These are phyloP conservation scores for Rallus limicola DNA, from an alignment of 2,113 vertebrate genomes.

Conservation along the genomic window DNA sequence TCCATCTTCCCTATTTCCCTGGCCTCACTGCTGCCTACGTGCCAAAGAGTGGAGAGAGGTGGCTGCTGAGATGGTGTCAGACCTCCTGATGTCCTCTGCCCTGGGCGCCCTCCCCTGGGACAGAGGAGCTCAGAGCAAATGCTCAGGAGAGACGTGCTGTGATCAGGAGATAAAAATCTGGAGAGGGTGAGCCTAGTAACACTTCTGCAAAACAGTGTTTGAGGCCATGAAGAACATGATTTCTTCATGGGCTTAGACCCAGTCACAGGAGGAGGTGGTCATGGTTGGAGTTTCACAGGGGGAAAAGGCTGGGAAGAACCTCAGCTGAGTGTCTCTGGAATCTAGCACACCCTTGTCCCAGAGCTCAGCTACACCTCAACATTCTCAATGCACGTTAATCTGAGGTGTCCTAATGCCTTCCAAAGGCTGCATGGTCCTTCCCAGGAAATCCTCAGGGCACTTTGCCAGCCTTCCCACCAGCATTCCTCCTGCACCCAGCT, in stretches of 20 bases:
- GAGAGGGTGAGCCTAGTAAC: not conserved
- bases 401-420: not conserved
- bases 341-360: not conserved
- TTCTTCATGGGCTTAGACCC: not conserved
- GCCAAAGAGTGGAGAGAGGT: not conserved
- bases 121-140: not conserved
- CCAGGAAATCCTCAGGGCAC: not conserved
- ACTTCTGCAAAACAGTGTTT: not conserved
- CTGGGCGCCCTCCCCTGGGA: not conserved
- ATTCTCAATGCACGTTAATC: not conserved
- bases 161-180: not conserved
- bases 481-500: fast-evolving
- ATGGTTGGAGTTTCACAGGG: not conserved
- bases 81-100: not conserved
- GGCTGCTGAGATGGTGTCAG: not conserved
- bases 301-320: not conserved
- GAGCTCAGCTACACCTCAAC: not conserved
- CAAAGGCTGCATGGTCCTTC: not conserved
- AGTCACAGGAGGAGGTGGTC: fast-evolving
- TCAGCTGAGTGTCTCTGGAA: not conserved
- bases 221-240: not conserved
- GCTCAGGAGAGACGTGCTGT: not conserved
- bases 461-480: not conserved
- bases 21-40: not conserved
- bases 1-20: not conserved